Conservation (phyloP, 2,888 invertebrate species). For the Acleris emargana region DNA sequence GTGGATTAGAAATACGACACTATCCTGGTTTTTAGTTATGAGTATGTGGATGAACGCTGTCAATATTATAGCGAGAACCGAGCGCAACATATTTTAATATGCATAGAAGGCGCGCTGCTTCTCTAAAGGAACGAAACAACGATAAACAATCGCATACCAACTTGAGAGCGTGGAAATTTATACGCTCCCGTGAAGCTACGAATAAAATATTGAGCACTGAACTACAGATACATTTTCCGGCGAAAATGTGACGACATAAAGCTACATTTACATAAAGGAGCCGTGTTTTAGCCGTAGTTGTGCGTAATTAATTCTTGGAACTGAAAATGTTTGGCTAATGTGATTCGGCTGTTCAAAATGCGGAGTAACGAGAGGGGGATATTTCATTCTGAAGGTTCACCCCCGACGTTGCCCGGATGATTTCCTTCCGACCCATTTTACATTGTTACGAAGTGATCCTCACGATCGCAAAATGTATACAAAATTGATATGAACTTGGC, state of each 20-base stretch:
- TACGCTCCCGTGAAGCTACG: constrained; percentile 12
- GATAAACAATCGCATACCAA: constrained; percentile 18
- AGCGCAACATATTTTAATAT: constrained; percentile 20
- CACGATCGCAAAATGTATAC: too few species aligned
- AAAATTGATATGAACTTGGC: too few species aligned
- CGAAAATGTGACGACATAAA: constrained; percentile 17
- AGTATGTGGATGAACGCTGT: background rate
- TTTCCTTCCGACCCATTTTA: too few species aligned
- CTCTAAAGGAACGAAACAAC: constrained; percentile 11
- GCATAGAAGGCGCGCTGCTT: constrained; percentile 14
- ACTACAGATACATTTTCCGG: constrained; percentile 15
- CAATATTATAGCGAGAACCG: background rate
- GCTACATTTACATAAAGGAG: constrained; percentile 23
- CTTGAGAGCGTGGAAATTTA: constrained; percentile 23
- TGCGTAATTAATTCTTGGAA: constrained; percentile 25
- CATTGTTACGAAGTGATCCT: too few species aligned
- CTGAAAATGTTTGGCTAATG: constrained; percentile 27
- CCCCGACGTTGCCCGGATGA: background rate
- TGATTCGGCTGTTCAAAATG: constrained; percentile 32
- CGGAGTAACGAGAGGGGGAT: constrained; percentile 36
- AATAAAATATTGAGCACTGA: constrained; percentile 33
- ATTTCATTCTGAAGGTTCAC: constrained; percentile 45
- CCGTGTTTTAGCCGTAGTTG: constrained; percentile 14
- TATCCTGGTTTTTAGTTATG: background rate
- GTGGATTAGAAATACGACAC: too few species aligned